phyloP scores from a whole-genome alignment of 2,113 vertebrate species.

The Pomatostomus ruficeps region DNA sequence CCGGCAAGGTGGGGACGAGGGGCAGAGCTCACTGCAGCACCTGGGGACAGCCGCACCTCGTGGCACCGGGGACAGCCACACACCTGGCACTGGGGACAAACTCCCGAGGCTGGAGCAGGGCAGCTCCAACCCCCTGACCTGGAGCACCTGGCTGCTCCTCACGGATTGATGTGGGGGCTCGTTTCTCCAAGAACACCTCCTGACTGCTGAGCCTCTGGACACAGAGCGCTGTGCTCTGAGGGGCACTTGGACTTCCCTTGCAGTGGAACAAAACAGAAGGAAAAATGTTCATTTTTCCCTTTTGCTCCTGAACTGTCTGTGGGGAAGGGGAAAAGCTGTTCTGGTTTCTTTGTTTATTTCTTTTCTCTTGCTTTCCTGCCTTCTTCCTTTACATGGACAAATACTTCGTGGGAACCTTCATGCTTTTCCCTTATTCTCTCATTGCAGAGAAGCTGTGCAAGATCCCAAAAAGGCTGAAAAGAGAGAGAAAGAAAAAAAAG shows the following conservation, averaged over 20 bases:
- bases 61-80: not conserved
- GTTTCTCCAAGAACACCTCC: conserved; percentile 18
- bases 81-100: not conserved
- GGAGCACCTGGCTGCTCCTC: not conserved
- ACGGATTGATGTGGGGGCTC: not conserved
- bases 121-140: not conserved
- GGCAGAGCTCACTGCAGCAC: not conserved
- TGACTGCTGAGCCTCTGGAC: not conserved
- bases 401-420: not conserved
- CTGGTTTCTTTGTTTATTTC: not conserved
- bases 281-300: not conserved
- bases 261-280: not conserved
- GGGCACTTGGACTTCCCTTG: not conserved
- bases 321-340: not conserved
- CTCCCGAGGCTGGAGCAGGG: not conserved
- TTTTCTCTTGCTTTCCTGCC: not conserved
- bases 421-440: not conserved
- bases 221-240: no score
- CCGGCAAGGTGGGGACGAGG: not conserved
- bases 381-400: not conserved
- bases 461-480: not conserved
- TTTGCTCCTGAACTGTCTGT: not conserved
- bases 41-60: not conserved
- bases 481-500: not conserved
- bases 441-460: not conserved